Conservation (phyloP, 2,888 invertebrate species). For the Tortricodes alternella region DNA sequence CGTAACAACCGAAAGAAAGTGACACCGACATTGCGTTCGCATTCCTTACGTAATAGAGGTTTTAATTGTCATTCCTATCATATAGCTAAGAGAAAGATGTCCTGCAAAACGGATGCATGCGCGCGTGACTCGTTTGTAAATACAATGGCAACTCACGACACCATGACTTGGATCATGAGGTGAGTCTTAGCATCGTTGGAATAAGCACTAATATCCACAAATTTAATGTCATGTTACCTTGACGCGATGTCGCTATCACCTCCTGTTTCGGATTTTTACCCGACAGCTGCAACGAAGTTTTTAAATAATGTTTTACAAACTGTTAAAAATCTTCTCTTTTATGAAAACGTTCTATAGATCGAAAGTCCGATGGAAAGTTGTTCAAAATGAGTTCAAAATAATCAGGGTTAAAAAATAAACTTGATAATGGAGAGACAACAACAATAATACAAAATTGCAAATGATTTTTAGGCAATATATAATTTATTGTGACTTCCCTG, state of each 20-base stretch:
- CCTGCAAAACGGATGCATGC: conserved; percentile 69
- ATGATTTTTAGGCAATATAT: no score
- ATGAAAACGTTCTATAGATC: no score
- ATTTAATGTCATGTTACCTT: neutral
- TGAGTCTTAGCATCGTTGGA: neutral
- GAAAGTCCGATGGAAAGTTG: no score
- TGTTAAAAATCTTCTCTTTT: no score
- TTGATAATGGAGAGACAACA: no score
- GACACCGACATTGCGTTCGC: conserved; percentile 56
- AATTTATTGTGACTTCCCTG: no score
- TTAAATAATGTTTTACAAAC: no score
- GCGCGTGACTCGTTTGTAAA: conserved; percentile 45
- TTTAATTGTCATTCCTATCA: conserved; percentile 63
- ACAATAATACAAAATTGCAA: no score
- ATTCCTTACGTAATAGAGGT: conserved; percentile 72
- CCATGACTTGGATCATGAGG: no score
- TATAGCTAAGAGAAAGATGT: conserved; percentile 73
- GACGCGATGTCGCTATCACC: neutral
- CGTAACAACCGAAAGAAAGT: conserved; percentile 65
- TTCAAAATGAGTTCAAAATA: no score
- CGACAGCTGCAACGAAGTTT: neutral
- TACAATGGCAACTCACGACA: neutral
- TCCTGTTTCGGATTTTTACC: neutral
- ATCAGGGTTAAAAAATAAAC: no score
- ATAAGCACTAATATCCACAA: neutral